Base-by-base conservation (phyloP, 2,888 invertebrate genomes). In the Metalampra italica region DNA sequence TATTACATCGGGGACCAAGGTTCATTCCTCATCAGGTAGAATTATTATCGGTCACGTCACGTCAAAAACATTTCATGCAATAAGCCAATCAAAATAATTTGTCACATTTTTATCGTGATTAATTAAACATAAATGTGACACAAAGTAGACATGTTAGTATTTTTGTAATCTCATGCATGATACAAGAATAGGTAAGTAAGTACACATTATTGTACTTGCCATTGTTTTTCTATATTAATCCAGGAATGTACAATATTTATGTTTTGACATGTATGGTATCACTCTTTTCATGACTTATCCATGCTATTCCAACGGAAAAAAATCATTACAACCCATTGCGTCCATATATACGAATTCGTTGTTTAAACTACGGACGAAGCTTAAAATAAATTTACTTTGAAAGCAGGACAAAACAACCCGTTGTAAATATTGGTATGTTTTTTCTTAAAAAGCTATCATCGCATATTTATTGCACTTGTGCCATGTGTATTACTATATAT, bases 321-420 rank as follows among this genome's bases (percentile, higher is more conserved):
- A 78, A 78, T 82, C 72, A 77, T 82, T 75, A 80, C 84, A 78
- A 67, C 69, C 78, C 80, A 82, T 78, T 83, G 83, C 68, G 64
- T 53, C 63, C 71, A 73, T 75, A 72, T 75, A 77, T 72, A 75
- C 67, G 70, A 78, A 78, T 82, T 75, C 66, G 68, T 68, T 78
- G 78, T 82, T 82, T 75, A 75, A 81, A 81, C 76, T 79, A 76
- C 71, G 72, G 59, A 53, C 71, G 63, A 47, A 51, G 76, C 69
- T 82, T 76, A 73, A 81, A 82, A 80, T 80, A 80, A 73, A 78
- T 78, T 78, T 72, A 72, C 74, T 75, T 74, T 75, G 67, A 69
- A 76, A 75, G 71, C 64, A 53, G 57, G 58, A 52, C 56, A 64
- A 63, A 69, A 63, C 55, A 59, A 45, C 49, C 52, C 53, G 56